phyloP scores from a whole-genome alignment of 2,797 vertebrate species.

The Enteromius anoplus region DNA sequence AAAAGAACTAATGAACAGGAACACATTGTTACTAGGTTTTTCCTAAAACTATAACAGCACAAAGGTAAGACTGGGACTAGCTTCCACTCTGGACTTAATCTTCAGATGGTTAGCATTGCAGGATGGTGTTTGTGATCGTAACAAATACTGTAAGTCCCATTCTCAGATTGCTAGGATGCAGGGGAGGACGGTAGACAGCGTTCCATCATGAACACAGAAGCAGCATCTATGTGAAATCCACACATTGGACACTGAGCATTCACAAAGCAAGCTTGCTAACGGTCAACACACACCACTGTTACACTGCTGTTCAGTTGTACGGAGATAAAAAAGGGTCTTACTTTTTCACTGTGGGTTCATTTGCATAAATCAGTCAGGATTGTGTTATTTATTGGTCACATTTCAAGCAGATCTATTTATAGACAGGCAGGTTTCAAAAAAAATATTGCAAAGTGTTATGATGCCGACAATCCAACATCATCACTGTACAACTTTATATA shows the following conservation, averaged over 20 bases:
- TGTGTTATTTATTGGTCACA: slow-evolving; percentile 20
- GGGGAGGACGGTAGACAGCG: background rate
- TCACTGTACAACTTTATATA: background rate
- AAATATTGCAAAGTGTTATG: background rate
- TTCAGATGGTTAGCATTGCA: slow-evolving; percentile 18
- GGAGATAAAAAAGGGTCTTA: background rate
- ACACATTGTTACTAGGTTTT: slow-evolving; percentile 58
- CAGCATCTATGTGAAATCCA: slow-evolving; percentile 28
- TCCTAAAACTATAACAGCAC: slow-evolving; percentile 68
- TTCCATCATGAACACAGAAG: slow-evolving; percentile 6
- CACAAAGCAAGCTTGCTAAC: background rate
- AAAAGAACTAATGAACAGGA: slow-evolving; percentile 32
- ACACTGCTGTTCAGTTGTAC: background rate
- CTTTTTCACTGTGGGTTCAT: background rate
- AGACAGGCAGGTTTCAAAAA: background rate
- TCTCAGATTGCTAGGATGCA: background rate
- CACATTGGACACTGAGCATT: slow-evolving; percentile 8
- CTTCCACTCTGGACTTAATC: slow-evolving; percentile 23
- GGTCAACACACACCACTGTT: background rate
- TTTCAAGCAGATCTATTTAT: slow-evolving; percentile 3
- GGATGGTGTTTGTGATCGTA: background rate
- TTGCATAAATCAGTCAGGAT: background rate
- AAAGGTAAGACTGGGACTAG: slow-evolving; percentile 57
- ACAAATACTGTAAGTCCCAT: background rate
- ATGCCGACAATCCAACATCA: background rate